Conservation (phyloP, 2,888 invertebrate genomes). For the Tuta absoluta region DNA sequence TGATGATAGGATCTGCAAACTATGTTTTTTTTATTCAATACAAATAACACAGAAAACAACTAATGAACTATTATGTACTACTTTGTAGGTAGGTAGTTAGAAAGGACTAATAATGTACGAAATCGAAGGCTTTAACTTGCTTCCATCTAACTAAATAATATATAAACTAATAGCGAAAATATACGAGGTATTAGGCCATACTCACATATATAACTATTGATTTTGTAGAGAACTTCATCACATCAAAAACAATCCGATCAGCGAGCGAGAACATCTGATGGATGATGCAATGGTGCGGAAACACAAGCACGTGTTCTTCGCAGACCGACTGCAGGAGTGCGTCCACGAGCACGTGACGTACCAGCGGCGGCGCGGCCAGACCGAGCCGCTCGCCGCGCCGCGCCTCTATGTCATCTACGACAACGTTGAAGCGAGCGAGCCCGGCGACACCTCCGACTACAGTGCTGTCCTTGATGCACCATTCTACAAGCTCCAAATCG, state of each 20-base stretch:
- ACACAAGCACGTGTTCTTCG: constrained; percentile 84
- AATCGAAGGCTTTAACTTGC: no score
- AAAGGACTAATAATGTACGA: no score
- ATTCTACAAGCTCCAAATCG: constrained; percentile 83
- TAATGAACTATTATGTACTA: no score
- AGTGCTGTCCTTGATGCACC: constrained; percentile 82
- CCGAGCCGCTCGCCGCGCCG: constrained; percentile 82
- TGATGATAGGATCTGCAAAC: no score
- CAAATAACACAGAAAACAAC: no score
- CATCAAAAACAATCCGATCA: constrained; percentile 73
- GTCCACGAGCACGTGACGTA: constrained; percentile 84
- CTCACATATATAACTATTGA: not conserved
- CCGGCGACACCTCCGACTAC: constrained; percentile 82
- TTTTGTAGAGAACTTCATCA: constrained; percentile 79
- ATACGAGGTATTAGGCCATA: no score
- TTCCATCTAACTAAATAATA: no score
- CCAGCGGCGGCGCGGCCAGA: constrained; percentile 52
- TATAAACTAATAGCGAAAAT: no score
- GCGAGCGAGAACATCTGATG: constrained; percentile 71
- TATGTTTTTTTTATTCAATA: no score
- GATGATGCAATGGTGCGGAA: constrained; percentile 79
- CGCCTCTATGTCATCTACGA: constrained; percentile 86
- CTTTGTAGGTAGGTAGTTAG: no score
- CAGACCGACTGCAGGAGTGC: constrained; percentile 86
- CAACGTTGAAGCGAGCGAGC: constrained; percentile 86